Evolutionary conservation across 2,888 invertebrate genomes (phyloP).

Genomic region (Neocrepidodera transversa): DNA sequence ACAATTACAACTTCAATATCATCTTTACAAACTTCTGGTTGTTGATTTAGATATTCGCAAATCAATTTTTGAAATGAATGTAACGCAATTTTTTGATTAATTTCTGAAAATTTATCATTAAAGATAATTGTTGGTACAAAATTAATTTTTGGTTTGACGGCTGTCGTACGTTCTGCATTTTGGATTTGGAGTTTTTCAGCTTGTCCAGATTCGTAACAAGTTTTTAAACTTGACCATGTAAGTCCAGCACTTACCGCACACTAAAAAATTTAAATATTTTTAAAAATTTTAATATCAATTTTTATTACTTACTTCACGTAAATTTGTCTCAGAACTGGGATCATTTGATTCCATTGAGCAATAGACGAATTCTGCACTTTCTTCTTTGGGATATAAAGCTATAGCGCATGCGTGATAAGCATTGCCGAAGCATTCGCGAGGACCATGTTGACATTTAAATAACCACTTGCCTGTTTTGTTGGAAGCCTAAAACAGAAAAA

Average conservation of each 20-base stretch:
- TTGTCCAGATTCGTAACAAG: constrained; percentile 49
- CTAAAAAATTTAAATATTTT: constrained; percentile 46
- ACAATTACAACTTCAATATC: too few species aligned
- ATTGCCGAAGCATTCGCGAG: constrained; percentile 63
- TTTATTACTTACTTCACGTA: constrained; percentile 36
- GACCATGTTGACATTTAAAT: constrained; percentile 45
- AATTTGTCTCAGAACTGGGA: constrained; percentile 33
- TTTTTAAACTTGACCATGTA: constrained; percentile 42
- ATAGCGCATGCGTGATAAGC: constrained; percentile 63
- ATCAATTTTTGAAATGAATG: constrained; percentile 40
- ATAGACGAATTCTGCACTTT: constrained; percentile 52
- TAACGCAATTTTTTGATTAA: constrained; percentile 35
- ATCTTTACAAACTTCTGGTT: constrained; percentile 33
- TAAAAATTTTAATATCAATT: neutral
- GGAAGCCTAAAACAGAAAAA: constrained; percentile 3
- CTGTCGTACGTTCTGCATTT: constrained; percentile 55
- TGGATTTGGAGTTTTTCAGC: constrained; percentile 55
- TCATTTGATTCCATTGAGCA: constrained; percentile 57
- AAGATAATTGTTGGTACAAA: constrained; percentile 60
- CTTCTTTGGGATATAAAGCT: constrained; percentile 27
- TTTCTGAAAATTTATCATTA: constrained; percentile 51
- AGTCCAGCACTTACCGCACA: constrained; percentile 52
- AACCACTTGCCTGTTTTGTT: constrained; percentile 6
- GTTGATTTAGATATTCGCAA: constrained; percentile 39
- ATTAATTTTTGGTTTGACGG: constrained; percentile 44